Base-by-base conservation (phyloP, 2,113 vertebrate species). In the Anguilla rostrata region DNA sequence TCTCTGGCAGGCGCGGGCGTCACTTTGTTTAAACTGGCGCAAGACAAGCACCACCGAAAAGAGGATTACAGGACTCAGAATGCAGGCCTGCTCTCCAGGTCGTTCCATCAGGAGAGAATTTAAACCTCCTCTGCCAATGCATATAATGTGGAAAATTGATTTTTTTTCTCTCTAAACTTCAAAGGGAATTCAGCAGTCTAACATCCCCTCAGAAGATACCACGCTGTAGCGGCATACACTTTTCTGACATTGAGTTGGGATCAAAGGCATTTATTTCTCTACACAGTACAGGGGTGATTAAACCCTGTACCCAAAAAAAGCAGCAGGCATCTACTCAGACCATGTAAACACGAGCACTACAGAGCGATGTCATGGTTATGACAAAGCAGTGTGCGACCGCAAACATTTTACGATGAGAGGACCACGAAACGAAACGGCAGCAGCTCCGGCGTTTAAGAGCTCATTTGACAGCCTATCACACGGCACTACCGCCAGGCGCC, bases 381-480 rank as follows among this genome's bases (percentile, higher is more conserved):
- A 5, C 22, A 84, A 29, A 71, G 22, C 43, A 84, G 26, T 46
- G n/a, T 71, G 66, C n/a, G 39, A 46, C 39, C 7, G 26, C 16
- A 41, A 84, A 85, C 71, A 9, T 20, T 75, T 29, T 34, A 40
- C 20, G 83, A 34, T 1, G 34, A 34, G 34, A 34, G 34, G 34
- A 56, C 15, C 18, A 8, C 16, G 40, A 41, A 56, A 79, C 34
- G 39, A 18, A 66, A 56, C 34, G 39, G 20, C 75, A 18, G 82
- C 82, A 40, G 71, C n/a, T 75, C 71, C 71, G 26, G 3, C 18
- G 22, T 3, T 83, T 83, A 83, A 41, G 60, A 86, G 75, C 26
- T 16, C 39, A 39, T 79, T 46, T 63, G 85, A 86, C 39, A 53
- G 49, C 39, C 85, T 29, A 57, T 83, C 56, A 60, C 56, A 63